Evolutionary conservation across 2,888 invertebrate species (phyloP).

Genomic region (Drosophila fungiperda): DNA sequence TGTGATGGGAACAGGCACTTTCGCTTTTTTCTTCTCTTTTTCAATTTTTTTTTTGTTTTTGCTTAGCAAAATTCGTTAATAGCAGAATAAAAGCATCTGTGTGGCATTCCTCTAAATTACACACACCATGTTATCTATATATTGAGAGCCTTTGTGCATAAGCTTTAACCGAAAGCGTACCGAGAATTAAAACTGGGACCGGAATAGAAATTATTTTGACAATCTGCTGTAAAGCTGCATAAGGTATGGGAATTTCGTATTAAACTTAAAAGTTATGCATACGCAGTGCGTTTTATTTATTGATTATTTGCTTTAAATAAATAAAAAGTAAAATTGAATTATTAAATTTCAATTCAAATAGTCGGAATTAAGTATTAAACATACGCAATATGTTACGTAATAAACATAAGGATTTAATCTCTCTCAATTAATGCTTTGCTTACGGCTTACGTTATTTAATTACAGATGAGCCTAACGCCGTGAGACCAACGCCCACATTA

Average conservation of each 20-base stretch:
- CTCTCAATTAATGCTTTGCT: not conserved
- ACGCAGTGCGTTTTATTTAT: not conserved
- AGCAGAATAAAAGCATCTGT: not conserved
- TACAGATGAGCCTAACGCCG: conserved; percentile 75
- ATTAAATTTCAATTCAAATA: not conserved
- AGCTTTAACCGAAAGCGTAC: too few species aligned
- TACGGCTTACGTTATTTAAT: not conserved
- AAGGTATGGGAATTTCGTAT: not conserved
- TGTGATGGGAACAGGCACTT: conserved; percentile 20
- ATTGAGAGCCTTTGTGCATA: not conserved
- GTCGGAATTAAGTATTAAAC: too few species aligned
- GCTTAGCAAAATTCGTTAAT: not conserved
- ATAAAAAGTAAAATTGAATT: not conserved
- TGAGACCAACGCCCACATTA: conserved; percentile 82
- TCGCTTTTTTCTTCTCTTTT: conserved; percentile 18
- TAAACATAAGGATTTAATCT: not conserved
- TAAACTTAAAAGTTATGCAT: not conserved
- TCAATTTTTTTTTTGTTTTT: not conserved
- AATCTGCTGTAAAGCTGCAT: not conserved
- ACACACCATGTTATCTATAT: not conserved
- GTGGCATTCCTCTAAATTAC: not conserved
- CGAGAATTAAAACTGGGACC: not conserved
- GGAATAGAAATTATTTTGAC: not conserved
- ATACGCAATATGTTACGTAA: not conserved
- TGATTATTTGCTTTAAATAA: not conserved